phyloP scores from a whole-genome alignment of 2,797 vertebrate genomes.

The Pristis pectinata region DNA sequence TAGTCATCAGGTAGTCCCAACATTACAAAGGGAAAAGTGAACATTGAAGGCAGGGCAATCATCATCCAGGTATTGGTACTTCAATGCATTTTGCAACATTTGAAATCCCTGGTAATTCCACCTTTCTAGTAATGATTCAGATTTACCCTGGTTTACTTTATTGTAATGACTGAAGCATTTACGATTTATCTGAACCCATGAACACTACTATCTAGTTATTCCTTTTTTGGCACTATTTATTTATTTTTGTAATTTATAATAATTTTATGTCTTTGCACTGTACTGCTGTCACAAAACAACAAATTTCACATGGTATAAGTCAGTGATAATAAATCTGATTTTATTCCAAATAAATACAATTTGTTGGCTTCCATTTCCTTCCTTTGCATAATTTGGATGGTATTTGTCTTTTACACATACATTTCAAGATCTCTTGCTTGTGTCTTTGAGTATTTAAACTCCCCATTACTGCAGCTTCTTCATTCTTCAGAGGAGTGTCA shows the following conservation, averaged over 20 bases:
- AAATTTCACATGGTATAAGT: no score
- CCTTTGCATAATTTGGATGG: not conserved
- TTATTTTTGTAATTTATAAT: no score
- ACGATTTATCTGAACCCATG: no score
- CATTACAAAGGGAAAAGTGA: not conserved
- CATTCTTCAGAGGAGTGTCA: not conserved
- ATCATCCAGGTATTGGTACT: no score
- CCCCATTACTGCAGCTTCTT: not conserved
- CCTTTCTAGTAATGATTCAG: not conserved
- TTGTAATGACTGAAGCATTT: no score
- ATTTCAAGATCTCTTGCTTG: not conserved
- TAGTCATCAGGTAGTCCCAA: not conserved
- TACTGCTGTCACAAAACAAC: no score
- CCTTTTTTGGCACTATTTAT: no score
- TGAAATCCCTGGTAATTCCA: not conserved
- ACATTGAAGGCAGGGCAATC: not conserved
- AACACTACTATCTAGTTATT: no score
- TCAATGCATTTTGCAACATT: not conserved
- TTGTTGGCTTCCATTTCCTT: not conserved
- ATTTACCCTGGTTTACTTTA: not conserved
- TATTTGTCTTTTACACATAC: not conserved
- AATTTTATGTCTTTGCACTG: no score
- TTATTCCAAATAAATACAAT: not conserved
- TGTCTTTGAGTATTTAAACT: not conserved
- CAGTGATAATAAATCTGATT: no score